Evolutionary conservation across 2,113 vertebrate genomes (phyloP), one percentile per base, ranked within the genome.

Genomic region (Grallaria varia): DNA sequence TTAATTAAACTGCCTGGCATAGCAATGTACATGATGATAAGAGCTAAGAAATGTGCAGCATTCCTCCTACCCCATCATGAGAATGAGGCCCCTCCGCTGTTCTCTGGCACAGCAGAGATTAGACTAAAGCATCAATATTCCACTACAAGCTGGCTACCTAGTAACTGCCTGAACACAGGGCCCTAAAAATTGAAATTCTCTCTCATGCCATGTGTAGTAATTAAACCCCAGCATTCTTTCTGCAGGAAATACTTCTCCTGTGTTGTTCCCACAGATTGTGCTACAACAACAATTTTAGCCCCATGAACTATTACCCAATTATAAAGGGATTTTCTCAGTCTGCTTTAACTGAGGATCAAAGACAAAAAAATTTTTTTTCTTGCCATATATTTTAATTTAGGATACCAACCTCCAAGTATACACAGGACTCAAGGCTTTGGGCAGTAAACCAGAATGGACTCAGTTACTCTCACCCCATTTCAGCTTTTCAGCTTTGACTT

Each of bases 181-280:
- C 97, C 95, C 94, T 77, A 97, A 96, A 98, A 97, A 98, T 98
- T 98, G 98, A 96, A 97, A 97, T 94, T 91, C 96, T 91, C 97
- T 97, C 98, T 96, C 94, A 49, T 75, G 96, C 96, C 8, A 97
- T 87, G 97, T 72, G 53, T 6, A 45, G 97, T 99, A 98, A 99
- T 99, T 99, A 99, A 99, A 98, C 96, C 96, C 85, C 97, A 62
- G 89, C 98, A 99, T 99, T 99, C 98, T 96, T 98, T 94, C 81
- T 67, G 96, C 89, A 93, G 83, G 92, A 97, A 97, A 74, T 64
- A 64, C 83, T 96, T 78, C 94, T 95, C 88, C 73, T 56, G 63
- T 91, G 94, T 89, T 92, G 84, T 98, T 98, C 98, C 97, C 98
- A 98, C 96, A 96, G 92, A 93, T 94, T 52, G 73, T 94, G 69